Conservation (phyloP, 2,113 vertebrate genomes). For the Phylloscopus whistleri region DNA sequence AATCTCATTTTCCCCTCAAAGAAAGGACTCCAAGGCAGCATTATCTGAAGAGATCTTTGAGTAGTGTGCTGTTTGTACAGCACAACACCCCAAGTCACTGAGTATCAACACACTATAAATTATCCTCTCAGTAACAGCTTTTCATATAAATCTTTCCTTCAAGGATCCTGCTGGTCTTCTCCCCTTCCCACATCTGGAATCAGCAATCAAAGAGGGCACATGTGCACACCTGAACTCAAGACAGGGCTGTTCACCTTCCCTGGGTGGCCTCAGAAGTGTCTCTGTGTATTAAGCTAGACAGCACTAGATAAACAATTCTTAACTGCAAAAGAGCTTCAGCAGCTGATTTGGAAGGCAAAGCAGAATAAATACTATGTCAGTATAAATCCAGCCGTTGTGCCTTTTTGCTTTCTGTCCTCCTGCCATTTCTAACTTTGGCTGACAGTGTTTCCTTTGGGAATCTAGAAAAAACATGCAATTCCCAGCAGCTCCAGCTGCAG, state of each 20-base stretch:
- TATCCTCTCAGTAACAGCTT: not conserved
- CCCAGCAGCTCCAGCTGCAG: slow-evolving; percentile 46
- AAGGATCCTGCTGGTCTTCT: not conserved
- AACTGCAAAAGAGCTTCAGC: not conserved
- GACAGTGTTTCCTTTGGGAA: slow-evolving; percentile 47
- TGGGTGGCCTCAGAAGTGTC: not conserved
- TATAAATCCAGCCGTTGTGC: not conserved
- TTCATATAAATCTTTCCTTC: not conserved
- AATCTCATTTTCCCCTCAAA: not conserved
- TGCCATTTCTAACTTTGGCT: slow-evolving; percentile 42
- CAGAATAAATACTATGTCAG: not conserved
- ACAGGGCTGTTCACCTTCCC: not conserved
- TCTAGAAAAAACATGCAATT: slow-evolving; percentile 21
- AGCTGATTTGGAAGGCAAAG: not conserved
- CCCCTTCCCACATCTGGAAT: not conserved
- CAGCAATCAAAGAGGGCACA: not conserved
- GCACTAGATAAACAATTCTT: not conserved
- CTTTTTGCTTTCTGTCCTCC: slow-evolving; percentile 28
- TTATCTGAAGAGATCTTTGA: not conserved
- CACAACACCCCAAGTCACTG: not conserved
- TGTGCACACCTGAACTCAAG: not conserved
- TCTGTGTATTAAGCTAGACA: not conserved
- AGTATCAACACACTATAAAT: not conserved
- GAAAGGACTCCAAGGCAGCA: not conserved
- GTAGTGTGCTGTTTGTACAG: not conserved